Evolutionary conservation across 2,888 invertebrate genomes (phyloP).

Genomic region (Cantharis rufa): DNA sequence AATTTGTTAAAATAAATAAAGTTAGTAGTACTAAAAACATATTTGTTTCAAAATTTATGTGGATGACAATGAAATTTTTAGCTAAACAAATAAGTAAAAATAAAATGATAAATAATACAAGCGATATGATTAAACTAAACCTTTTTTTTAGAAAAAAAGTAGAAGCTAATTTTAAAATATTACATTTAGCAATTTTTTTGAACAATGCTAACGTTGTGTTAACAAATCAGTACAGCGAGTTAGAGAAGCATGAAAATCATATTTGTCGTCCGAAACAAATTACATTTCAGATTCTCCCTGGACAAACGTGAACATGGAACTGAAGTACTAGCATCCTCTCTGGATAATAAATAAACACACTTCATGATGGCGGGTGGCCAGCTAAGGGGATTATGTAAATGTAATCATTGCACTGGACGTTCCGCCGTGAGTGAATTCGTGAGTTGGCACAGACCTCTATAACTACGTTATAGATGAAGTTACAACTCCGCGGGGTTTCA

Average conservation of each 20-base stretch:
- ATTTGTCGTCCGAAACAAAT: conserved; percentile 29
- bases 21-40: neutral
- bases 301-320: conserved; percentile 33
- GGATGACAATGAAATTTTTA: neutral
- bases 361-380: conserved; percentile 47
- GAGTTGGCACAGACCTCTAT: conserved; percentile 43
- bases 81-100: neutral
- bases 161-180: neutral
- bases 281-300: conserved; percentile 32
- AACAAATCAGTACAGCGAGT: neutral
- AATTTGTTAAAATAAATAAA: neutral
- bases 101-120: neutral
- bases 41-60: neutral
- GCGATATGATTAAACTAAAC: neutral
- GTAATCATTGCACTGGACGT: conserved; percentile 51
- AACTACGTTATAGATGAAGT: conserved; percentile 47
- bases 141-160: neutral
- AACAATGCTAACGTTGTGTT: neutral
- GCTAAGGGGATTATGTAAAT: conserved; percentile 53
- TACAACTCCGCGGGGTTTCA: conserved; percentile 38
- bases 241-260: conserved; percentile 21
- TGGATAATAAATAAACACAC: conserved; percentile 48
- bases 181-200: neutral
- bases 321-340: conserved; percentile 33
- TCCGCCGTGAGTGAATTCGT: conserved; percentile 41